These are phyloP conservation scores for Daphoenositta chrysoptera DNA, from an alignment of 2,113 vertebrate species.

Conservation along the genomic window DNA sequence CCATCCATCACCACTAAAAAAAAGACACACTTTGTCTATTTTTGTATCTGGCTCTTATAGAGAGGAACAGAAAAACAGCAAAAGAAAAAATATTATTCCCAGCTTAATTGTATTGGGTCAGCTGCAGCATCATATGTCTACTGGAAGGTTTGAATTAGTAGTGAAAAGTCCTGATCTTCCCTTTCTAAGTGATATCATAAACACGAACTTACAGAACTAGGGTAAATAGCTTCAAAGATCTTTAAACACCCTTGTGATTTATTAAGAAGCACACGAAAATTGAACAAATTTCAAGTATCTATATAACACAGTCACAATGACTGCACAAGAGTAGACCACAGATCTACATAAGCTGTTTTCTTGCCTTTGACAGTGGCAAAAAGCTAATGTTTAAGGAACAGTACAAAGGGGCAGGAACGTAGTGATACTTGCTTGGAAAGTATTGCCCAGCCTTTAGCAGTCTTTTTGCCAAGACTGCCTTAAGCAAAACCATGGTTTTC, in stretches of 20 bases:
- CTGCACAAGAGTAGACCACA: neutral
- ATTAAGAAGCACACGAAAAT: neutral
- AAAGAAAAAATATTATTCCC: neutral
- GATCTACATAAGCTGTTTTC: neutral
- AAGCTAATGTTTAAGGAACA: neutral
- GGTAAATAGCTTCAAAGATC: neutral
- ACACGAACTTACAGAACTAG: neutral
- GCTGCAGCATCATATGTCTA: neutral
- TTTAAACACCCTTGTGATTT: neutral
- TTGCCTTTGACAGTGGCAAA: neutral
- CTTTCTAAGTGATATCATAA: neutral
- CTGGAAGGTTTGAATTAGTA: neutral
- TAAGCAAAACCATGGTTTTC: fast-evolving
- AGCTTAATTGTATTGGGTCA: neutral
- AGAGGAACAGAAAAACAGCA: neutral
- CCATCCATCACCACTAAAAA: neutral
- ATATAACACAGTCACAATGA: neutral
- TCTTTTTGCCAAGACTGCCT: neutral
- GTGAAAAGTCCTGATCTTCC: neutral
- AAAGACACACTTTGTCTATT: neutral
- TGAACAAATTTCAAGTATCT: neutral
- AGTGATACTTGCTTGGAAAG: neutral
- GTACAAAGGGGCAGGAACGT: neutral
- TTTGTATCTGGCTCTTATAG: neutral
- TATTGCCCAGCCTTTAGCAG: neutral